Base-by-base conservation (phyloP, 2,113 vertebrate species). In the Lepisosteus oculatus region DNA sequence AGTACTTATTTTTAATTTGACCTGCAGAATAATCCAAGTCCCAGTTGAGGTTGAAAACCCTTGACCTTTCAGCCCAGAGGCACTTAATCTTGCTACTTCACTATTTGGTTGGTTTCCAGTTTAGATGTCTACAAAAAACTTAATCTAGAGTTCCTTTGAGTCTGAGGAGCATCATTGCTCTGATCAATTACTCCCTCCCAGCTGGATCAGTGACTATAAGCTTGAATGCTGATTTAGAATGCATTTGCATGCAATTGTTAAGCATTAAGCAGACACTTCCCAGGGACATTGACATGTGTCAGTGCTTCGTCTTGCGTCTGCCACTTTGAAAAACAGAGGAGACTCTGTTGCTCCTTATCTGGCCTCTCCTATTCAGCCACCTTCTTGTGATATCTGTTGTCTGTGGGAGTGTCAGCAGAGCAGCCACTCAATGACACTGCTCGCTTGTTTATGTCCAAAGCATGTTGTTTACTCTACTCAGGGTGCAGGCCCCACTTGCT, bases 181-280 rank as follows among this genome's bases (percentile, higher is more conserved):
- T 11, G 7, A 61, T 14, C 62, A 65, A 65, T 65, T 65, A 9
- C 62, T 65, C 29, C 42, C 29, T 17, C 62, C 17, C 62, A 65
- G 3, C 12, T 65, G n/a, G 3, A 65, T 11, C 3, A 65, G 62
- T 65, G 42, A 29, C 3, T 43, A 41, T 11, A 65, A 42, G 3
- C 6, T 41, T 8, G 6, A 65, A 29, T 42, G 62, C n/a, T 62
- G n/a, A 62, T 65, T 65, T 65, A 42, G 29, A 65, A 65, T 65
- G 62, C 13, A 42, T 65, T 65, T 65, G 6, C 8, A 65, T 65
- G 62, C 62, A 65, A 65, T 65, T 13, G 17, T 15, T 42, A 3
- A 65, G 62, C 62, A 8, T 29, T 65, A 65, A 65, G 62, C 57
- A 41, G 62, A 41, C 62, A 65, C 62, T 65, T 65, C 62, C 62